Evolutionary conservation across 2,797 vertebrate species (phyloP).

Genomic region (Erethizon dorsatum): DNA sequence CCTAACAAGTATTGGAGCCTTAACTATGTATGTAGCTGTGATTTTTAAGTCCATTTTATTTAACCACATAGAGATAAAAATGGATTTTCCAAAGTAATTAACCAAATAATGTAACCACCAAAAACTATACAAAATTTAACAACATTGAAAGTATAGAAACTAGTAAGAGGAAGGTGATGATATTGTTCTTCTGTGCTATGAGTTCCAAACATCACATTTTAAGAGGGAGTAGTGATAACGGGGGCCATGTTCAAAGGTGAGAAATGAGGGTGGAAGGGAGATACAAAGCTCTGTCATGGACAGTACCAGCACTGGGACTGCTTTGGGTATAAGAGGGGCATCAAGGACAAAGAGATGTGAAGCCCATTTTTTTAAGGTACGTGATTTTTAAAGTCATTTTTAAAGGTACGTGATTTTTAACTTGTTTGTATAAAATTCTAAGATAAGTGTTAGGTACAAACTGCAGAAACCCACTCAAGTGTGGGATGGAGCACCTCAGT

Average conservation of each 20-base stretch:
- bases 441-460: not conserved
- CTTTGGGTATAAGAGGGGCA: rapidly evolving
- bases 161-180: not conserved
- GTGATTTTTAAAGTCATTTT: no score
- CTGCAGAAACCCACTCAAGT: not conserved
- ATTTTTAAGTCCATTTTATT: slow-evolving; percentile 36
- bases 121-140: slow-evolving; percentile 40
- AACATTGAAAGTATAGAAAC: not conserved
- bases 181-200: not conserved
- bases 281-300: not conserved
- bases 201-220: not conserved
- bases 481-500: not conserved
- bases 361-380: not conserved
- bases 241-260: not conserved
- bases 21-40: not conserved
- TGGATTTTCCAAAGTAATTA: slow-evolving; percentile 13
- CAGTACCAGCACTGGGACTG: not conserved
- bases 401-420: not conserved
- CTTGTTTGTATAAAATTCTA: not conserved
- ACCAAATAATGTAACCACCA: not conserved
- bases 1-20: not conserved
- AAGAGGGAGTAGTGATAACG: not conserved
- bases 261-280: not conserved
- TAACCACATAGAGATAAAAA: slow-evolving; percentile 44
- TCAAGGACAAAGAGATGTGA: not conserved